These are phyloP conservation scores for Pocota personata DNA, from an alignment of 2,888 invertebrate species.

Conservation along the genomic window DNA sequence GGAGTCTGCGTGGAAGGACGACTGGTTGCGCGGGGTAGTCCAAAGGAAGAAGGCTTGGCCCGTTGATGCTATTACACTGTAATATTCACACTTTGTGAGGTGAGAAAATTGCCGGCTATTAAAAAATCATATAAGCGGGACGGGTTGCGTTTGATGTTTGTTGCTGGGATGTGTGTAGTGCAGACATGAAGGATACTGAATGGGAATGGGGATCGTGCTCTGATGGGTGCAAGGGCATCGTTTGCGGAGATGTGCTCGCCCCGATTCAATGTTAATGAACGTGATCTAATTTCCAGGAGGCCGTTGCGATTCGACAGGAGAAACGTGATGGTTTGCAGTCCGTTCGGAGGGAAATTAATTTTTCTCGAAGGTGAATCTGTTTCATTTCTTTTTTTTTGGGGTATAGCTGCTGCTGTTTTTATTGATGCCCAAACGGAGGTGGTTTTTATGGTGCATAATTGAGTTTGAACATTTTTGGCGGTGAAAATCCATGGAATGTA, in stretches of 20 bases:
- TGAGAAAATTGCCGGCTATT: slow-evolving; percentile 83
- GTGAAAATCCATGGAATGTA: not conserved
- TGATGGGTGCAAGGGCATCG: slow-evolving; percentile 29
- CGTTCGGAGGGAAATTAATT: slow-evolving; percentile 41
- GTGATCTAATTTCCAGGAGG: slow-evolving; percentile 73
- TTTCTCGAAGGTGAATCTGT: slow-evolving; percentile 11
- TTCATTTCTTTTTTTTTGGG: not conserved
- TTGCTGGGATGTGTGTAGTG: slow-evolving; percentile 13
- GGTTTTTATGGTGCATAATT: slow-evolving; percentile 30
- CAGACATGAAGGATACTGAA: not conserved
- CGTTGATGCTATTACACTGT: slow-evolving; percentile 83
- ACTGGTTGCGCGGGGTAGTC: slow-evolving; percentile 29
- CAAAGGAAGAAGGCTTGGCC: slow-evolving; percentile 78
- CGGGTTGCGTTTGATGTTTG: slow-evolving; percentile 70
- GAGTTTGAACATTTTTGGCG: not conserved
- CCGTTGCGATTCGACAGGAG: slow-evolving; percentile 47
- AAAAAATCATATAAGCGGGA: slow-evolving; percentile 81
- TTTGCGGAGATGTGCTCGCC: slow-evolving; percentile 50
- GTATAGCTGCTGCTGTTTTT: slow-evolving; percentile 3
- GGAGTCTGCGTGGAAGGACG: slow-evolving; percentile 36
- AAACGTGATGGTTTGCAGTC: slow-evolving; percentile 45
- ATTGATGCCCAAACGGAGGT: slow-evolving; percentile 11
- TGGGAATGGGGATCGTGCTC: slow-evolving; percentile 23
- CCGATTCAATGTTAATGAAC: slow-evolving; percentile 69
- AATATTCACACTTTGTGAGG: slow-evolving; percentile 83